phyloP scores from a whole-genome alignment of 2,113 vertebrate genomes.

The Damaliscus lunatus region DNA sequence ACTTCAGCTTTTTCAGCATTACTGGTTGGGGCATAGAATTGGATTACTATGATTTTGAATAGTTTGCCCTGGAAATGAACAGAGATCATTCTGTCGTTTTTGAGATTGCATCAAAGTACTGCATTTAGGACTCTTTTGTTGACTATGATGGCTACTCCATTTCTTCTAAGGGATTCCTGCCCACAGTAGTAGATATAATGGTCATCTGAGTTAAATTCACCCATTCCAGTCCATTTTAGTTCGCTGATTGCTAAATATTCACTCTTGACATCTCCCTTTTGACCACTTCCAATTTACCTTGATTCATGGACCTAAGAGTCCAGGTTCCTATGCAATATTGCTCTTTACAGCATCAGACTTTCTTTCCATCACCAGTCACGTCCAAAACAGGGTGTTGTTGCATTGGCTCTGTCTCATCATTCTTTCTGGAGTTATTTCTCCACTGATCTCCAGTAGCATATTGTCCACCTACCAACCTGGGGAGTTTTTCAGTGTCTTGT shows the following conservation, averaged over 20 bases:
- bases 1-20: neutral
- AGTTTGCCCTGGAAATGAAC: neutral
- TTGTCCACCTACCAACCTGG: neutral
- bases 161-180: too few relatives aligned
- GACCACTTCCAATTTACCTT: neutral
- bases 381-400: neutral
- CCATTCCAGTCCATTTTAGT: neutral
- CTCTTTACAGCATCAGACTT: neutral
- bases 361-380: neutral
- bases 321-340: neutral
- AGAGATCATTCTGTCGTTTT: neutral
- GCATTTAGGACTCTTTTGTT: too few relatives aligned
- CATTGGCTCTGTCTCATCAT: neutral
- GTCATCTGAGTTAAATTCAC: too few relatives aligned
- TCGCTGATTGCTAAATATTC: neutral
- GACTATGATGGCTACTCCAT: too few relatives aligned
- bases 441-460: neutral
- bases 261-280: rapidly evolving
- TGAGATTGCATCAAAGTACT: neutral
- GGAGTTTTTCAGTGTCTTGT: neutral
- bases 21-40: neutral
- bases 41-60: neutral
- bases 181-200: too few relatives aligned
- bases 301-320: neutral
- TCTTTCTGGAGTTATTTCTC: neutral